Evolutionary conservation across 1,140 invertebrate species (phyloP).

Genomic region (Zaprionus nigranus): DNA sequence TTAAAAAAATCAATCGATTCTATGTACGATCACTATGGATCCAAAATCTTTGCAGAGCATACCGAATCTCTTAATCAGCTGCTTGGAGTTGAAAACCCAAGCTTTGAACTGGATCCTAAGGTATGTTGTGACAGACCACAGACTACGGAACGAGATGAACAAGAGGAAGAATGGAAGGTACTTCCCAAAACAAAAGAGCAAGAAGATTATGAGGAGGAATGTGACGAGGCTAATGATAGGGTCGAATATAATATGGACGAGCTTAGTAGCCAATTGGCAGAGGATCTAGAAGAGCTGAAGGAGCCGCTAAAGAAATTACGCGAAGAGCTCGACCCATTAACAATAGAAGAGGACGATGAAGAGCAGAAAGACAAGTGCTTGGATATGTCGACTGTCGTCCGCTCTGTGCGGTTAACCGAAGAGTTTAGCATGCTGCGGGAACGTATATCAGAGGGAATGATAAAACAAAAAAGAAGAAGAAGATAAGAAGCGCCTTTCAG

Average conservation of each 20-base stretch:
- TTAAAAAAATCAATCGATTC: constrained; percentile 33
- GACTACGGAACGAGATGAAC: not conserved
- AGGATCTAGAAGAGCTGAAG: constrained; percentile 55
- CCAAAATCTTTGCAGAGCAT: constrained; percentile 5
- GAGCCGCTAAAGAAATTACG: not conserved
- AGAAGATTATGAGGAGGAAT: constrained; percentile 46
- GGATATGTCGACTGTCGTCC: constrained; percentile 17
- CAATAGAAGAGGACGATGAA: constrained; percentile 30
- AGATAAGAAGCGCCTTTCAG: not conserved
- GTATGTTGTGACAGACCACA: constrained; percentile 4
- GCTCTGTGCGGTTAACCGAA: constrained; percentile 33
- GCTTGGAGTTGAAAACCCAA: not conserved
- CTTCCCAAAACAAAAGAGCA: constrained; percentile 35
- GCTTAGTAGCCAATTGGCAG: constrained; percentile 51
- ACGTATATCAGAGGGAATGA: constrained; percentile 17
- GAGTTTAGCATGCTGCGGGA: constrained; percentile 35
- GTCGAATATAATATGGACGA: constrained; percentile 60
- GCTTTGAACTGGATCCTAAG: constrained; percentile 14
- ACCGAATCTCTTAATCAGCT: constrained; percentile 23
- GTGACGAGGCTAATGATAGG: constrained; percentile 49
- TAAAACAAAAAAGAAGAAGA: not conserved
- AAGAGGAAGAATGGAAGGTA: constrained; percentile 5
- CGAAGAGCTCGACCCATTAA: not conserved
- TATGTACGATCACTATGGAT: constrained; percentile 43
- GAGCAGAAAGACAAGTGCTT: constrained; percentile 12